These are phyloP conservation scores for Drosophila greeni DNA, from an alignment of 2,888 invertebrate species.

Conservation along the genomic window DNA sequence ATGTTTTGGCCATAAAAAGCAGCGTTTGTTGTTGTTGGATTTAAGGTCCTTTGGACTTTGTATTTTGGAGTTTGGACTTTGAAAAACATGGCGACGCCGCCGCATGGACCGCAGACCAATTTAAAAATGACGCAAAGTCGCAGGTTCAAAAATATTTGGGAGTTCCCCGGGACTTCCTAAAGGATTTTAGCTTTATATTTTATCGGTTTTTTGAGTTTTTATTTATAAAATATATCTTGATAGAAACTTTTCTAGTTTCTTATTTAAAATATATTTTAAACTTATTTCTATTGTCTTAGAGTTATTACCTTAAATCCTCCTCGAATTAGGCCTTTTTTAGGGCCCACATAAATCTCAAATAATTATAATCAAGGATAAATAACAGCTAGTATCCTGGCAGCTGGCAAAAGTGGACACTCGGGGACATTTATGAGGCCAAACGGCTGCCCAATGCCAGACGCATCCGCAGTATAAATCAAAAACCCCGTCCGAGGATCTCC, in stretches of 20 bases:
- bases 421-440: constrained; percentile 45
- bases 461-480: constrained; percentile 77
- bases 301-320: neutral
- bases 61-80: constrained; percentile 30
- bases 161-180: too few relatives aligned
- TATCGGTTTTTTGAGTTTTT: too few relatives aligned
- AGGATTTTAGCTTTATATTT: neutral
- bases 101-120: constrained; percentile 59
- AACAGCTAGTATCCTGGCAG: constrained; percentile 9
- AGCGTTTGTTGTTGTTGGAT: constrained; percentile 46
- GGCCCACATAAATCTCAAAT: neutral
- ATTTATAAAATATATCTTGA: too few relatives aligned
- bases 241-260: too few relatives aligned
- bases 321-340: neutral
- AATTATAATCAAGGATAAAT: neutral
- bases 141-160: neutral
- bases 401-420: constrained; percentile 15
- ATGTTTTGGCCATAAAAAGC: constrained; percentile 54
- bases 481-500: constrained; percentile 32
- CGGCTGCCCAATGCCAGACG: constrained; percentile 54
- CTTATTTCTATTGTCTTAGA: too few relatives aligned
- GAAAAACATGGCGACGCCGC: constrained; percentile 46
- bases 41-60: constrained; percentile 12
- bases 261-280: neutral
- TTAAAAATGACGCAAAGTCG: constrained; percentile 38